Evolutionary conservation across 2,113 vertebrate species (phyloP).

Genomic region (Amphilophus citrinellus): DNA sequence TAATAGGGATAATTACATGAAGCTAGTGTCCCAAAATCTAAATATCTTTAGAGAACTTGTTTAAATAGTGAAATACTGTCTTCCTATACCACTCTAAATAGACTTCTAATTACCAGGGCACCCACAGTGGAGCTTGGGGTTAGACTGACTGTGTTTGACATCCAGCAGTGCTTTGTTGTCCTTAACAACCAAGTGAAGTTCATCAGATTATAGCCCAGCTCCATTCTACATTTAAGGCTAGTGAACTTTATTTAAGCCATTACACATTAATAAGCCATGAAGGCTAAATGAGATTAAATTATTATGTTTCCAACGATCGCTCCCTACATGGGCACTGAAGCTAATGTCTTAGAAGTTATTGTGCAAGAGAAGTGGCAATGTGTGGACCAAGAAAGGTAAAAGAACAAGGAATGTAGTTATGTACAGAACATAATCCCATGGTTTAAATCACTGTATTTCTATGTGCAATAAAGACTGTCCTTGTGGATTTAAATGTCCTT

Average conservation of each 20-base stretch:
- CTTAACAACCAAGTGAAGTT: slow-evolving; percentile 21
- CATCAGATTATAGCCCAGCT: slow-evolving; percentile 28
- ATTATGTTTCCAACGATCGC: slow-evolving; percentile 14
- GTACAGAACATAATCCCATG: not conserved
- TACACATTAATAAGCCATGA: slow-evolving; percentile 27
- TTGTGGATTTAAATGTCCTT: slow-evolving; percentile 7
- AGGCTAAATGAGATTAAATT: slow-evolving; percentile 54
- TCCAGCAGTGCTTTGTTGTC: slow-evolving; percentile 16
- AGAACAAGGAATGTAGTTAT: not conserved
- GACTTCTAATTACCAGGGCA: not conserved
- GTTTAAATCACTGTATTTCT: not conserved
- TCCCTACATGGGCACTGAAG: slow-evolving; percentile 20
- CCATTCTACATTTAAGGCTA: not conserved
- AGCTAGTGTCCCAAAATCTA: not conserved
- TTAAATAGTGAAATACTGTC: not conserved
- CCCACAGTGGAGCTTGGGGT: not conserved
- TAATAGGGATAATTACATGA: not conserved
- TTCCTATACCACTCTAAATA: not conserved
- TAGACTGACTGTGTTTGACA: not conserved
- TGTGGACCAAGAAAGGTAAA: not conserved
- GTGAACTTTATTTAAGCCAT: slow-evolving; percentile 21
- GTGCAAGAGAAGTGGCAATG: not conserved
- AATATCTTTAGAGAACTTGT: not conserved
- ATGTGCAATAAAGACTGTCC: not conserved
- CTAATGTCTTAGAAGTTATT: not conserved